Conservation (phyloP, 2,888 invertebrate species). For the Pardosa pseudoannulata region DNA sequence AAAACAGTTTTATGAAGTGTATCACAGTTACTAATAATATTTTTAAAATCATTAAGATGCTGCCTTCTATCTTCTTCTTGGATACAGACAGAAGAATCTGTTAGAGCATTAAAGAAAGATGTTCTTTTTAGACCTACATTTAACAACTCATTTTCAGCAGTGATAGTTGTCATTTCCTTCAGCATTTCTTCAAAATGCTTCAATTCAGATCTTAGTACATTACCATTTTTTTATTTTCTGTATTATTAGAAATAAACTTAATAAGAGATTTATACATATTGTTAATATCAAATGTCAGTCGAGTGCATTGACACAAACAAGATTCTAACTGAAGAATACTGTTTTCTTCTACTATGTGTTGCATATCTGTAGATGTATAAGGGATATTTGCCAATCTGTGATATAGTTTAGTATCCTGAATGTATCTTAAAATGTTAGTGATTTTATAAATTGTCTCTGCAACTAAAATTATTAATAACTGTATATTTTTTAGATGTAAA, state of each 20-base stretch:
- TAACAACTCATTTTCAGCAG: constrained; percentile 37
- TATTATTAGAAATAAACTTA: background rate
- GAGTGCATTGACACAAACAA: constrained; percentile 32
- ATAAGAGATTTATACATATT: constrained; percentile 29
- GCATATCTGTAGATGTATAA: background rate
- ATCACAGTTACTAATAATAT: constrained; percentile 16
- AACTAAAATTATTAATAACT: constrained; percentile 30
- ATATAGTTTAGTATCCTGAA: constrained; percentile 27
- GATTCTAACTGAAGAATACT: constrained; percentile 29
- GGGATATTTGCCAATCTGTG: constrained; percentile 16
- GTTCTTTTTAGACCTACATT: constrained; percentile 23
- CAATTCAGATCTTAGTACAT: background rate
- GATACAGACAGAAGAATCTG: constrained; percentile 11
- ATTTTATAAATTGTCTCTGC: constrained; percentile 35
- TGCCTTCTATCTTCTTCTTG: constrained; percentile 17
- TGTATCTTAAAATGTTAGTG: constrained; percentile 15
- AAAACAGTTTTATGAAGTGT: background rate
- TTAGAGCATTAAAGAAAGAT: constrained; percentile 37
- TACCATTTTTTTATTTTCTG: background rate
- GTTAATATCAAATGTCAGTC: constrained; percentile 38
- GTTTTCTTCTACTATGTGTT: constrained; percentile 13
- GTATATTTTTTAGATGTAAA: constrained; percentile 22
- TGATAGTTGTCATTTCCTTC: constrained; percentile 22
- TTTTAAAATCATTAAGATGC: constrained; percentile 21
- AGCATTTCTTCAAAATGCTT: background rate